These are phyloP conservation scores for Esox niger DNA, from an alignment of 2,113 vertebrate genomes.

Conservation along the genomic window DNA sequence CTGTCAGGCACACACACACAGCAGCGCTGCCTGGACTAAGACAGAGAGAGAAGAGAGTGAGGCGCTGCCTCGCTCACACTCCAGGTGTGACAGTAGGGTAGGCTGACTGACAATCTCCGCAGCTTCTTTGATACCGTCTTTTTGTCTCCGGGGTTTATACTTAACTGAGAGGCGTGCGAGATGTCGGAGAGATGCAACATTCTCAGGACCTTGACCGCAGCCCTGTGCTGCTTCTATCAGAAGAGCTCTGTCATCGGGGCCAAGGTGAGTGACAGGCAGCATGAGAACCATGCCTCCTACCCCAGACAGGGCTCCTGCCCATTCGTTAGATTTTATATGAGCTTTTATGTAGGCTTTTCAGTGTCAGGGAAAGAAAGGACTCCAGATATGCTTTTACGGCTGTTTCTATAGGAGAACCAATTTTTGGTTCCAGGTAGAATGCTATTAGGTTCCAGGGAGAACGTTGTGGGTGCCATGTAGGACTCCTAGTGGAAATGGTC, in stretches of 20 bases:
- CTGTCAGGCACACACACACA: not conserved
- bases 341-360: no score
- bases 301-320: no score
- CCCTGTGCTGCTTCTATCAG: conserved; percentile 94
- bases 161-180: conserved; percentile 37
- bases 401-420: no score
- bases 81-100: not conserved
- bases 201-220: conserved; percentile 80
- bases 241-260: conserved; percentile 82
- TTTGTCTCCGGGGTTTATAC: not conserved
- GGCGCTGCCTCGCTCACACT: no score
- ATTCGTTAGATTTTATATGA: no score
- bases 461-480: no score
- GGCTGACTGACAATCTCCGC: not conserved
- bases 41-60: conserved; percentile 9
- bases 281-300: not conserved
- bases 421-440: no score
- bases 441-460: no score
- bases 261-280: conserved; percentile 76
- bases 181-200: conserved; percentile 88
- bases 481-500: no score
- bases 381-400: no score
- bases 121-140: not conserved
- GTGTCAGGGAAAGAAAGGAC: no score
- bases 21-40: not conserved